These are phyloP conservation scores for Allobates femoralis DNA, from an alignment of 2,797 vertebrate genomes.

Conservation along the genomic window DNA sequence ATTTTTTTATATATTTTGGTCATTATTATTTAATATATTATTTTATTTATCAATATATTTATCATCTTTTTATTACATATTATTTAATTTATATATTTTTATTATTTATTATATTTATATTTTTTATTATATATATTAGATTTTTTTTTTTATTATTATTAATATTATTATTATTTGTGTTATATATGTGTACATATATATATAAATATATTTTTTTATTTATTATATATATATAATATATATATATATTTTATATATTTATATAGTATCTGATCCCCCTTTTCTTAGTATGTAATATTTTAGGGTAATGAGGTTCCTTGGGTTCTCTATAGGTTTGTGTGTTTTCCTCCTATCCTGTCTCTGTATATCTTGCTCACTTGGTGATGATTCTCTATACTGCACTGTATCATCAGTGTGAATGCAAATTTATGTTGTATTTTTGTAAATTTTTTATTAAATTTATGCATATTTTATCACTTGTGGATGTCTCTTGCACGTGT, in stretches of 20 bases:
- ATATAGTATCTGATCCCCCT: not conserved
- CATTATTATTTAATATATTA: too few species aligned
- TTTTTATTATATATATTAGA: too few species aligned
- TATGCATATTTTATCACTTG: not conserved
- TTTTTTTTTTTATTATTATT: too few species aligned
- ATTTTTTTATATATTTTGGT: too few species aligned
- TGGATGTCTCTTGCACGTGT: not conserved
- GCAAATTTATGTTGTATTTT: not conserved
- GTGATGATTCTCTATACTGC: not conserved
- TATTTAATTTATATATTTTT: too few species aligned
- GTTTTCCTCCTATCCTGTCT: not conserved
- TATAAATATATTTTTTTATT: too few species aligned
- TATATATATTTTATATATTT: not conserved
- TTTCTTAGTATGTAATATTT: not conserved
- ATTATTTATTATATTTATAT: too few species aligned
- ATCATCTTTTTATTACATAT: too few species aligned
- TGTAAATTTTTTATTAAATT: not conserved
- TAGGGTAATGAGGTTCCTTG: not conserved
- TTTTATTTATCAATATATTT: too few species aligned
- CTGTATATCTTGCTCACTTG: not conserved
- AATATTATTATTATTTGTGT: too few species aligned
- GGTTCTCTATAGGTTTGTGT: not conserved
- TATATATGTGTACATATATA: too few species aligned
- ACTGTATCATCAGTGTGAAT: not conserved
- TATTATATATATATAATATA: too few species aligned